Evolutionary conservation across 2,888 invertebrate genomes (phyloP).

Genomic region (Arrhopalites spinosus): DNA sequence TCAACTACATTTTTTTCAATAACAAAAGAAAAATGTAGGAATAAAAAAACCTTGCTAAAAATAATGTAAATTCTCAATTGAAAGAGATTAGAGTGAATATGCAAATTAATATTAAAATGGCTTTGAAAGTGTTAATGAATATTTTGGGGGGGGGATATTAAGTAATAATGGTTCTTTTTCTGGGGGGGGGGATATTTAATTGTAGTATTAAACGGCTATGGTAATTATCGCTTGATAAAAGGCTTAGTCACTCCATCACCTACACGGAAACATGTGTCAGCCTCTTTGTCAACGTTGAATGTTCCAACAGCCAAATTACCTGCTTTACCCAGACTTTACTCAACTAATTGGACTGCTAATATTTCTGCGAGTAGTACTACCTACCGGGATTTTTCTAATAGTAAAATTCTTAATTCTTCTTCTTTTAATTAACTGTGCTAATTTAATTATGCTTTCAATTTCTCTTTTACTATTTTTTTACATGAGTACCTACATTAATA

Average conservation of each 20-base stretch:
- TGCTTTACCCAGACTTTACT: slow-evolving; percentile 54
- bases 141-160: too few relatives aligned
- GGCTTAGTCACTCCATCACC: slow-evolving; percentile 40
- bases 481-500: too few relatives aligned
- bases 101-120: neutral
- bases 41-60: too few relatives aligned
- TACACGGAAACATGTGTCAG: slow-evolving; percentile 50
- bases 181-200: neutral
- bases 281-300: slow-evolving; percentile 53
- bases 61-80: too few relatives aligned
- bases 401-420: slow-evolving; percentile 32
- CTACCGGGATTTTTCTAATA: slow-evolving; percentile 50
- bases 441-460: neutral
- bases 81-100: too few relatives aligned
- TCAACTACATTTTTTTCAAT: too few relatives aligned
- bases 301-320: slow-evolving; percentile 51
- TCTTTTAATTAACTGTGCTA: neutral
- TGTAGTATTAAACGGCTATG: slow-evolving; percentile 45
- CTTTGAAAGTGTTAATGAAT: neutral
- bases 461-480: neutral
- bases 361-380: slow-evolving; percentile 47
- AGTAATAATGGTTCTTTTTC: too few relatives aligned
- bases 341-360: slow-evolving; percentile 55
- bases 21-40: too few relatives aligned
- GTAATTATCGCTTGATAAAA: slow-evolving; percentile 45